Evolutionary conservation across 37 sponge, comb jelly and placozoan species (phyloP).

Genomic region (Haliclona indistincta): DNA sequence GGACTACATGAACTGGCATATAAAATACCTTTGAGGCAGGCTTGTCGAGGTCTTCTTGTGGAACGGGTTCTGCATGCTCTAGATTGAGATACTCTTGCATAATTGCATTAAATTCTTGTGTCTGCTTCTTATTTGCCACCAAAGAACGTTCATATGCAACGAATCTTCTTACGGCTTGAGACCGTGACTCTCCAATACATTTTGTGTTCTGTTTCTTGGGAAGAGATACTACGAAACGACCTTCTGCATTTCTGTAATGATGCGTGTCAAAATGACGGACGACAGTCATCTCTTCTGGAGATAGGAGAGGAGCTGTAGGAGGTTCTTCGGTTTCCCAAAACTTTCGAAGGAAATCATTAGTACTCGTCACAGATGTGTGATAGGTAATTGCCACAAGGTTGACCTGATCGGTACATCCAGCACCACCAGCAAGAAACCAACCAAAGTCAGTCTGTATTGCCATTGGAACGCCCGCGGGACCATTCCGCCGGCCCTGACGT

Average conservation of each 20-base stretch:
- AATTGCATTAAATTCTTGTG: slow-evolving; percentile 21
- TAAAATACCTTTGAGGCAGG: slow-evolving; percentile 29
- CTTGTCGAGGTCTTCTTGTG: slow-evolving; percentile 28
- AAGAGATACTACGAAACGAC: neutral
- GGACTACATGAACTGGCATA: slow-evolving; percentile 40
- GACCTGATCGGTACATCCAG: neutral
- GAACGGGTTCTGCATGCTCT: slow-evolving; percentile 33
- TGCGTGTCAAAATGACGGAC: neutral
- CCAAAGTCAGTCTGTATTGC: slow-evolving; percentile 5
- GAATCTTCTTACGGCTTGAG: slow-evolving; percentile 41
- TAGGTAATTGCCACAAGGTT: neutral
- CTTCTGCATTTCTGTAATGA: neutral
- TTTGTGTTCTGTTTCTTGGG: too few species aligned
- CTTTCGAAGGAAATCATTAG: slow-evolving; percentile 1
- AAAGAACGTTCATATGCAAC: slow-evolving; percentile 36
- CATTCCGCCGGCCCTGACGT: neutral
- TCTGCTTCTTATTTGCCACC: slow-evolving; percentile 22
- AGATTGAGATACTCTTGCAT: slow-evolving; percentile 40
- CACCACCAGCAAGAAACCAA: slow-evolving; percentile 6
- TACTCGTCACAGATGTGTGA: neutral
- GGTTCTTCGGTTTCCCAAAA: slow-evolving; percentile 7
- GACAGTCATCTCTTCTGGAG: neutral
- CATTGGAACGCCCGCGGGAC: neutral
- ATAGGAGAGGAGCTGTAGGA: neutral
- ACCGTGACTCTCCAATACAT: slow-evolving; percentile 37